Conservation (phyloP, 2,888 invertebrate species). For the Acleris sparsana region DNA sequence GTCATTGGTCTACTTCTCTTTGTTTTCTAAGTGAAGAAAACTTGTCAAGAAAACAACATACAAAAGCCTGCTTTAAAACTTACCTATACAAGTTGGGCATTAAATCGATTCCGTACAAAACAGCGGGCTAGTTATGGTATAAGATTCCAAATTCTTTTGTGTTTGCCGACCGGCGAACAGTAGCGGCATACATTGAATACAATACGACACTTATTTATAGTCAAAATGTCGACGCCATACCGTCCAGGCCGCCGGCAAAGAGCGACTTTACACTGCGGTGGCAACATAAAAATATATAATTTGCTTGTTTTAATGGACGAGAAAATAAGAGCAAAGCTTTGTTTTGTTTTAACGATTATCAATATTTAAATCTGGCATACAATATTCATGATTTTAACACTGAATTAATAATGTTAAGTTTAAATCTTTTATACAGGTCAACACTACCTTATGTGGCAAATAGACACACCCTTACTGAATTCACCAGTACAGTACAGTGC, state of each 20-base stretch:
- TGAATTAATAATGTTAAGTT: too few species aligned
- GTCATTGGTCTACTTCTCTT: too few species aligned
- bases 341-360: too few species aligned
- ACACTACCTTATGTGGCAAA: too few species aligned
- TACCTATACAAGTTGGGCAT: constrained; percentile 30
- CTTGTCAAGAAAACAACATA: constrained; percentile 9
- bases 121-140: constrained; percentile 37
- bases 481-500: too few species aligned
- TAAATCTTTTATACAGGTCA: too few species aligned
- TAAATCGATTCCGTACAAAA: constrained; percentile 35
- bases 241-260: constrained; percentile 28
- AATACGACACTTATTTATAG: constrained; percentile 38
- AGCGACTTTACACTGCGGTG: constrained; percentile 13
- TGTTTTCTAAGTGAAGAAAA: neutral
- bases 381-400: too few species aligned
- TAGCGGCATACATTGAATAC: constrained; percentile 38
- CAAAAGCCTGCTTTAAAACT: constrained; percentile 7
- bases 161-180: constrained; percentile 36
- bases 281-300: neutral
- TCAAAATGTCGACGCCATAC: constrained; percentile 37
- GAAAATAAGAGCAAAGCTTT: too few species aligned
- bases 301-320: neutral
- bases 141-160: constrained; percentile 38
- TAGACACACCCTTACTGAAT: too few species aligned
- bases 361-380: too few species aligned